Conservation (phyloP, 2,113 vertebrate species). For the Engystomops pustulosus region DNA sequence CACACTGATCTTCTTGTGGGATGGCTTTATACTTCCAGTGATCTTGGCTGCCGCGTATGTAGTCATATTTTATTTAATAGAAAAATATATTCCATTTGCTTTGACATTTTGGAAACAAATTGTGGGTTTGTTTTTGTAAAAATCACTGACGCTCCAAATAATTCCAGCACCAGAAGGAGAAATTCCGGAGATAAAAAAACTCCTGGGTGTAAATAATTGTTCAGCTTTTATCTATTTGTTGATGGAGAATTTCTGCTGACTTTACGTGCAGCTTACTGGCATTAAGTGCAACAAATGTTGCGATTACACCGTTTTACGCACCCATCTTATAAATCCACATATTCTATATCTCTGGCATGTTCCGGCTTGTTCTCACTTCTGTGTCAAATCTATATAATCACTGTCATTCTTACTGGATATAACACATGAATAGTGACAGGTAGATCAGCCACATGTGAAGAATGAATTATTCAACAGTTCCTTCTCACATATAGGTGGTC, state of each 20-base stretch:
- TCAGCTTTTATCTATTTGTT: background rate
- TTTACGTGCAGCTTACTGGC: background rate
- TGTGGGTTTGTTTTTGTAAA: slow-evolving; percentile 25
- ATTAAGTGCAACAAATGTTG: background rate
- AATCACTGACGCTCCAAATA: background rate
- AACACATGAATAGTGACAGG: background rate
- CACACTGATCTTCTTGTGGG: slow-evolving; percentile 1
- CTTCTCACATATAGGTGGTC: background rate
- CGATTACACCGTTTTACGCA: background rate
- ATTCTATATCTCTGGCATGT: no score
- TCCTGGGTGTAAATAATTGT: background rate
- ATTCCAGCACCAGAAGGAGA: background rate
- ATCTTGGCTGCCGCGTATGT: background rate
- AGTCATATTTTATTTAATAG: slow-evolving; percentile 20
- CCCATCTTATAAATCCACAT: no score
- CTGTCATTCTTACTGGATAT: background rate
- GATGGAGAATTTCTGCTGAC: background rate
- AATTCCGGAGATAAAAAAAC: background rate
- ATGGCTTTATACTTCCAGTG: slow-evolving; percentile 23
- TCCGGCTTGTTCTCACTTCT: no score
- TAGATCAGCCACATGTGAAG: background rate
- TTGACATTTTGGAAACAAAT: background rate
- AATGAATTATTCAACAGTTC: background rate
- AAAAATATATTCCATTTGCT: slow-evolving; percentile 15
- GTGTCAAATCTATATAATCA: no score